Evolutionary conservation across 1,140 invertebrate species (phyloP), one percentile per base, ranked within the genome.

Genomic region (Drosophila tani): DNA sequence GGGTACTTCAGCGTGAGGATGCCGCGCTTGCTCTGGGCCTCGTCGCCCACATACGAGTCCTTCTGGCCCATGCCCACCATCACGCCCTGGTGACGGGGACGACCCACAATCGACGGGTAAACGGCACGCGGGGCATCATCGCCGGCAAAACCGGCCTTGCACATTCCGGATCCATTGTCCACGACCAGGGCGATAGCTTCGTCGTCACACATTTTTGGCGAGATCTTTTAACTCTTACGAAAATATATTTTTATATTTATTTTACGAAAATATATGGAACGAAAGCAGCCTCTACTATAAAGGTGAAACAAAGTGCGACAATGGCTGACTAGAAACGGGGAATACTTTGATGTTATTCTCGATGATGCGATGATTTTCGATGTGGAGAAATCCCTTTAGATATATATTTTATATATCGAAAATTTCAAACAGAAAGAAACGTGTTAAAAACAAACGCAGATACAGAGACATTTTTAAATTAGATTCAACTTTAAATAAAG

Each of bases 51-150:
- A 7, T 55, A 55, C 17, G 51, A 55, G 32, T 55, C 51, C 51
- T 55, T 55, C 19, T 55, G 51, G 7, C 51, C 51, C 51, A 55
- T 55, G 32, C 51, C 51, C 53, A 55, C 53, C 53, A 55, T 55
- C 7, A 55, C 51, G 32, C 51, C 51, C 32, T 55, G 51, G 19
- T 55, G 53, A 5, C 53, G 53, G 4, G 53, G 53, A n/a, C 53
- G 53, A 55, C 53, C 53, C 12, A 55, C 53, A 40, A 55, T 55
- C 14, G 53, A 55, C 0, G 53, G 53, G 5, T 55, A 55, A 1
- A 55, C 53, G 4, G 53, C 53, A 21, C 53, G 32, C 7, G 53
- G 51, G 6, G 53, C 53, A 38, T 55, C 53, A 11, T 55, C 53
- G 32, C 32, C 53, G 32, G 51, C 53, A n/a, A 55, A 55, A 0